phyloP scores from a whole-genome alignment of 2,797 vertebrate genomes.

The Liparis tanakae region DNA sequence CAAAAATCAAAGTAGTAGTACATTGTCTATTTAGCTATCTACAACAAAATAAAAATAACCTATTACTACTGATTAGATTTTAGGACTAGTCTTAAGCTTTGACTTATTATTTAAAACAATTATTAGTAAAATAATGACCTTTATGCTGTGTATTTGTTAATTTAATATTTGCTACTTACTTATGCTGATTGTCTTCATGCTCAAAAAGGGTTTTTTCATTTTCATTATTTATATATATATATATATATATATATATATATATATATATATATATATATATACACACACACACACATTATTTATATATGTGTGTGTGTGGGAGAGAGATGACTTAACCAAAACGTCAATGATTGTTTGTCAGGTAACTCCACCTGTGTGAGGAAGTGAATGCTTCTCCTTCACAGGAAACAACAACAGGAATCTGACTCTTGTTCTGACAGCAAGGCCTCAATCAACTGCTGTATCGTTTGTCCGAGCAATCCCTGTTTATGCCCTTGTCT shows the following conservation, averaged over 20 bases:
- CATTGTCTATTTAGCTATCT: too few relatives aligned
- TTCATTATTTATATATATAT: too few relatives aligned
- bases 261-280: too few relatives aligned
- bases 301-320: too few relatives aligned
- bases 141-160: too few relatives aligned
- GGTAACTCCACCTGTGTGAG: slow-evolving; percentile 29
- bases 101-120: background rate
- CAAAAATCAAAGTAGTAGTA: too few relatives aligned
- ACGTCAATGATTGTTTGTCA: slow-evolving; percentile 7
- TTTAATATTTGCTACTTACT: too few relatives aligned
- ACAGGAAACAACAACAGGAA: slow-evolving; percentile 73
- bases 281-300: too few relatives aligned
- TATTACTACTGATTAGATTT: background rate
- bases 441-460: slow-evolving; percentile 41
- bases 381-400: slow-evolving; percentile 36
- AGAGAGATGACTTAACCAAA: background rate
- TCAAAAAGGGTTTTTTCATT: too few relatives aligned
- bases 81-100: background rate
- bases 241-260: too few relatives aligned
- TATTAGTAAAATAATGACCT: background rate
- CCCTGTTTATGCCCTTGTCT: slow-evolving; percentile 50
- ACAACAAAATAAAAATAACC: background rate
- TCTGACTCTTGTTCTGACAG: slow-evolving; percentile 26
- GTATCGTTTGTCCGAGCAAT: slow-evolving; percentile 33
- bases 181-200: too few relatives aligned